A percentile compares a stretch with the other conserved stretches of the same genome.
phyloP scores from a whole-genome alignment of 1,140 invertebrate species.

The Orussus abietinus region DNA sequence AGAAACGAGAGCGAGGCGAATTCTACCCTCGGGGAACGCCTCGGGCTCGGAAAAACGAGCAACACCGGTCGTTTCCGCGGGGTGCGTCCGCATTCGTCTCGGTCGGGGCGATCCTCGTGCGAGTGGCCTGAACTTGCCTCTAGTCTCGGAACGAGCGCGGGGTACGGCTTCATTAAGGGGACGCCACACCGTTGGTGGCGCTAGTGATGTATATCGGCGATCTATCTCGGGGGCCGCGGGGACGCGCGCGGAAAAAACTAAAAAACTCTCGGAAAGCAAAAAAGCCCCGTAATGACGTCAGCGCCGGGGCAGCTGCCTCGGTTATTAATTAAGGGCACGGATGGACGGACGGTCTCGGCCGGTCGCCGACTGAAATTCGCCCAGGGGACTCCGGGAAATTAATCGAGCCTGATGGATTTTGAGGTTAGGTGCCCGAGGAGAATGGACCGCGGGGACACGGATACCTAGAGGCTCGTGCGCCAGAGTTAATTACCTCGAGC shows the following conservation, averaged over 20 bases:
- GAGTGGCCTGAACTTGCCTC: no score
- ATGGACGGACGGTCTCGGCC: conserved; percentile 24
- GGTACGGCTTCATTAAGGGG: conserved; percentile 40
- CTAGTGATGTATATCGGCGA: conserved; percentile 42
- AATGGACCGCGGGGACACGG: conserved; percentile 26
- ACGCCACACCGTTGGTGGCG: conserved; percentile 35
- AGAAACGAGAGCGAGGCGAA: no score
- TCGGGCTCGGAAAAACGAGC: no score
- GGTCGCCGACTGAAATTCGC: conserved; percentile 36
- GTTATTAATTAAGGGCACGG: conserved; percentile 50
- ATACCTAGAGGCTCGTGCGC: conserved; percentile 38
- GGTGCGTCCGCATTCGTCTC: conserved; percentile 22
- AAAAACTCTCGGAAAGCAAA: conserved; percentile 24
- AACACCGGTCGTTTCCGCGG: no score
- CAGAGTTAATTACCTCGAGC: no score
- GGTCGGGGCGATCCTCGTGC: conserved; percentile 11
- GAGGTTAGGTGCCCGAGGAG: conserved; percentile 23
- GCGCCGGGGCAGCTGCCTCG: conserved; percentile 37
- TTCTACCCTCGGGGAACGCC: no score
- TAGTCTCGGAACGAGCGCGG: background rate
- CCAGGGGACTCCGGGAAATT: conserved; percentile 37
- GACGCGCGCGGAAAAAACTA: conserved; percentile 19
- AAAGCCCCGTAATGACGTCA: conserved; percentile 45
- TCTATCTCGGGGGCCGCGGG: conserved; percentile 37
- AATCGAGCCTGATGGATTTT: conserved; percentile 42